Conservation (phyloP, 1,140 invertebrate genomes). For the Ips nitidus region DNA sequence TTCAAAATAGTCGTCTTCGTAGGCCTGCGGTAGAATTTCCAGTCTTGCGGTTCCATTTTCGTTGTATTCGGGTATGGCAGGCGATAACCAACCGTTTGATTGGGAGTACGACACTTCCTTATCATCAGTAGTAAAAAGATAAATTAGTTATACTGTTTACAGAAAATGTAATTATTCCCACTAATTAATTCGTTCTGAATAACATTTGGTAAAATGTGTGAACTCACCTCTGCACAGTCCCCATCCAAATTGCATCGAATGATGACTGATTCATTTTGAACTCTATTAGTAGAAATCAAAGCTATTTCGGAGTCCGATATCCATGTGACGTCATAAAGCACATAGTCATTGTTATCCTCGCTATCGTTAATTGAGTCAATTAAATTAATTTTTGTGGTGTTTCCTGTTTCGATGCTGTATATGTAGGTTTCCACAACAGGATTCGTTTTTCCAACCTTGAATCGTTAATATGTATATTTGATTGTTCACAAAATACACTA, state of each 20-base stretch:
- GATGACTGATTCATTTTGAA: conserved; percentile 67
- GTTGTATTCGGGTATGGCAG: conserved; percentile 62
- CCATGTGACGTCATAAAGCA: conserved; percentile 59
- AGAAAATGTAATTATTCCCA: no score
- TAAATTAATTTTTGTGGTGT: conserved; percentile 32
- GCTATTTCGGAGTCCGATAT: conserved; percentile 67
- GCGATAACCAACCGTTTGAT: conserved; percentile 68
- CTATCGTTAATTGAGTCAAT: conserved; percentile 28
- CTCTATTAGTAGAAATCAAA: conserved; percentile 82
- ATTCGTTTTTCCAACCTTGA: conserved; percentile 73
- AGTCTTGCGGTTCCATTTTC: conserved; percentile 52
- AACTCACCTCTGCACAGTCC: conserved; percentile 27
- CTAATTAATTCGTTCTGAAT: no score
- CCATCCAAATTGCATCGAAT: conserved; percentile 42
- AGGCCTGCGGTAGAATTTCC: conserved; percentile 62
- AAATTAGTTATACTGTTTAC: neutral
- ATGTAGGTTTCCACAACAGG: conserved; percentile 70
- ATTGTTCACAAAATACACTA: neutral
- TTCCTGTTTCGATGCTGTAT: conserved; percentile 34
- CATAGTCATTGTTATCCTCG: conserved; percentile 37
- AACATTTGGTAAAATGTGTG: neutral
- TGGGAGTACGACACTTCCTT: conserved; percentile 48
- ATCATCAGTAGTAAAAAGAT: conserved; percentile 11
- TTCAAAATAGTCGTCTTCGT: conserved; percentile 61
- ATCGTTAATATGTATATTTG: neutral